A percentile compares a stretch with the other conserved stretches of the same genome.
Evolutionary conservation across 2,888 invertebrate species (phyloP).

Genomic region (Frankliniella intonsa): DNA sequence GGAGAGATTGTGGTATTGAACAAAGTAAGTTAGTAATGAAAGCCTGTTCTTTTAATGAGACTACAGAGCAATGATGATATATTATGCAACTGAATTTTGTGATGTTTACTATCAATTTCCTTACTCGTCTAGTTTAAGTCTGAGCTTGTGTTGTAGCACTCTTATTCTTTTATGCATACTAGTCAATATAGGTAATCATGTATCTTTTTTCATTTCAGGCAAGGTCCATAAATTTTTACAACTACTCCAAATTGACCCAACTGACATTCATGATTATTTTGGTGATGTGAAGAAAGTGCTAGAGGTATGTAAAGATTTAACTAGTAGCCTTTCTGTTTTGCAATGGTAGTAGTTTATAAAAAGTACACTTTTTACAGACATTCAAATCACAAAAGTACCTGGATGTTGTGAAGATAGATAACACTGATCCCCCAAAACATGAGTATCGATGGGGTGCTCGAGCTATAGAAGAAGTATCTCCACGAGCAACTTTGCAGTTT

Average conservation of each 20-base stretch:
- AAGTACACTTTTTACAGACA: conserved; percentile 43
- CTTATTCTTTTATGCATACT: background rate
- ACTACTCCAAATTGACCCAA: background rate
- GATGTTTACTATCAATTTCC: background rate
- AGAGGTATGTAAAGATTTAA: background rate
- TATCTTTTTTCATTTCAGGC: background rate
- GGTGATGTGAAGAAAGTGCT: conserved; percentile 41
- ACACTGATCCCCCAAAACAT: conserved; percentile 46
- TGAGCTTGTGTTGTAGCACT: background rate
- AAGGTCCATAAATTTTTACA: background rate
- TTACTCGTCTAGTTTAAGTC: conserved; percentile 6
- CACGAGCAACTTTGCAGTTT: conserved; percentile 50
- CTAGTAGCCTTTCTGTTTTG: no score
- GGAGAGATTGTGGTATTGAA: background rate
- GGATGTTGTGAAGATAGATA: conserved; percentile 41
- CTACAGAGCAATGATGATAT: background rate
- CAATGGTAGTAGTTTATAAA: conserved; percentile 13
- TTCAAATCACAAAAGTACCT: conserved; percentile 44
- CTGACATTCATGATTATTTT: conserved; percentile 39
- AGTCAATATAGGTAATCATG: background rate
- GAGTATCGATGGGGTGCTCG: conserved; percentile 55
- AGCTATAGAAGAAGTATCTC: conserved; percentile 51
- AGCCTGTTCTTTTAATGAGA: background rate
- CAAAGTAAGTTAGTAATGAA: background rate
- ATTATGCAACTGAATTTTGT: background rate